Conservation (phyloP, 2,888 invertebrate species). For the Bembecia ichneumoniformis region DNA sequence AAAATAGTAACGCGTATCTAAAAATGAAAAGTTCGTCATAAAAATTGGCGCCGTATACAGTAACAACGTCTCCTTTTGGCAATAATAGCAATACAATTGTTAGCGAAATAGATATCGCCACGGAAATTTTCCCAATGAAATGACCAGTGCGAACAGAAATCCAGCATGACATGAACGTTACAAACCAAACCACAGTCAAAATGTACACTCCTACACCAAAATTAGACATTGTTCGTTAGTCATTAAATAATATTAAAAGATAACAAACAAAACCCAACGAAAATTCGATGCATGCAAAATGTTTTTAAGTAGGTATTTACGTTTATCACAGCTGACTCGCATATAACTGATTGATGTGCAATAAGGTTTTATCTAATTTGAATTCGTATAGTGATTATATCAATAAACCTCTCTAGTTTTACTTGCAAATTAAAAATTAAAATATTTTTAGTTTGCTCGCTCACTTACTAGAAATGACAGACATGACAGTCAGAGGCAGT, state of each 20-base stretch:
- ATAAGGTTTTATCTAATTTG: too few relatives aligned
- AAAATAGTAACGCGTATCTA: conserved; percentile 34
- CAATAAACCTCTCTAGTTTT: too few relatives aligned
- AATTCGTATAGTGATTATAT: too few relatives aligned
- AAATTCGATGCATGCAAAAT: conserved; percentile 26
- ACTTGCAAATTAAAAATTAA: too few relatives aligned
- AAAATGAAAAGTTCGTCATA: conserved; percentile 46
- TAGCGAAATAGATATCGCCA: conserved; percentile 66
- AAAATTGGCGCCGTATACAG: conserved; percentile 57
- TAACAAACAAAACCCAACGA: conserved; percentile 3
- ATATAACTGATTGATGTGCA: conserved; percentile 15
- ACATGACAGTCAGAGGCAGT: too few relatives aligned
- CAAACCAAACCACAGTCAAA: conserved; percentile 75
- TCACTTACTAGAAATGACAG: too few relatives aligned
- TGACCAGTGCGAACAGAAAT: conserved; percentile 77
- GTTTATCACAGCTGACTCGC: conserved; percentile 22
- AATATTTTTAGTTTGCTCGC: too few relatives aligned
- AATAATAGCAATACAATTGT: conserved; percentile 74
- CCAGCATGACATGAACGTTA: conserved; percentile 75
- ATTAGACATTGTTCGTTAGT: conserved; percentile 38
- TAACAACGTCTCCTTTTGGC: conserved; percentile 64
- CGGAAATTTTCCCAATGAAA: conserved; percentile 74
- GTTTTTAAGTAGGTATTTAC: conserved; percentile 26
- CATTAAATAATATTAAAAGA: not conserved
- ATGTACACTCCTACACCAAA: conserved; percentile 79